These are phyloP conservation scores for Upupa epops DNA, from an alignment of 2,113 vertebrate species.

Conservation along the genomic window DNA sequence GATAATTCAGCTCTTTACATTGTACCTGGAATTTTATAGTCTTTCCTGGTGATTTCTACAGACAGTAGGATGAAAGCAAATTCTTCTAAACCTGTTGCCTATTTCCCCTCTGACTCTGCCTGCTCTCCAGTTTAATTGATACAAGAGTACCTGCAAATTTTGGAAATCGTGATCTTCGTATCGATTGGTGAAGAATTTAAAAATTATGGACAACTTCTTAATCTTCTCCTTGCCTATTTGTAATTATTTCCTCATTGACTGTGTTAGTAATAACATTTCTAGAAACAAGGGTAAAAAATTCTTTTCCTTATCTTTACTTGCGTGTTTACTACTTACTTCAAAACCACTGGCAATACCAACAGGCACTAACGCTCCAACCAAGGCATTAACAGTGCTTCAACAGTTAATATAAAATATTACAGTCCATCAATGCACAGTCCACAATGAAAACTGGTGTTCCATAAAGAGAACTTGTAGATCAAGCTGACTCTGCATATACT, in stretches of 20 bases:
- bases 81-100: not conserved
- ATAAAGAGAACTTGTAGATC: not conserved
- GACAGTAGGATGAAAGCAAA: not conserved
- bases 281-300: not conserved
- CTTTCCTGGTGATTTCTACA: not conserved
- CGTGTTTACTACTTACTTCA: not conserved
- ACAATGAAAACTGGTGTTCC: not conserved
- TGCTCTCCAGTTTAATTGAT: not conserved
- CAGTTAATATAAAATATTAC: not conserved
- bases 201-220: not conserved
- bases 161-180: not conserved
- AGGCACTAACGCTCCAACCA: not conserved
- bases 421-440: not conserved
- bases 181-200: not conserved
- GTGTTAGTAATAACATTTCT: not conserved
- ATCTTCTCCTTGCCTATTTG: not conserved
- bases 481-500: not conserved
- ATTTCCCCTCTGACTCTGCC: not conserved
- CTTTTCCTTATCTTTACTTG: not conserved
- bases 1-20: not conserved
- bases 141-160: not conserved
- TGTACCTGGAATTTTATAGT: not conserved
- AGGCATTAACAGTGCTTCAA: not conserved
- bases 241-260: not conserved
- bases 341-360: not conserved